Conservation (phyloP, 2,888 invertebrate species). For the Sussaba pulchella region DNA sequence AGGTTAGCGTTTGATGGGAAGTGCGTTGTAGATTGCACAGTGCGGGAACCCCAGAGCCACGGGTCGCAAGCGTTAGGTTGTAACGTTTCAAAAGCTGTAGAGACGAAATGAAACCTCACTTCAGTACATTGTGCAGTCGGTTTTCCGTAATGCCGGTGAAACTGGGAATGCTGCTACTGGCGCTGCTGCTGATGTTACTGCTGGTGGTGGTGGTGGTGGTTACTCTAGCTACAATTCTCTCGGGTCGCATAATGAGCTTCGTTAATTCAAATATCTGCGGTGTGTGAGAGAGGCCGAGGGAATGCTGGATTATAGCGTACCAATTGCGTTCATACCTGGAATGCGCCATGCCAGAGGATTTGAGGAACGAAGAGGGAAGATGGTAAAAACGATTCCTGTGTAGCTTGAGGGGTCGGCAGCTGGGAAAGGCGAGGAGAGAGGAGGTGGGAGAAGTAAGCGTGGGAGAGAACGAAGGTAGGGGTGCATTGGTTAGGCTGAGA, state of each 20-base stretch:
- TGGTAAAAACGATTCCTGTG: constrained; percentile 76
- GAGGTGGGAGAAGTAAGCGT: too few relatives aligned
- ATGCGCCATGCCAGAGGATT: constrained; percentile 17
- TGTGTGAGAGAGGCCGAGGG: constrained; percentile 38
- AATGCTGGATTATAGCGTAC: neutral
- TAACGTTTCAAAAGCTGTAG: constrained; percentile 30
- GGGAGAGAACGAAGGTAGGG: too few relatives aligned
- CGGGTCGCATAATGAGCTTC: constrained; percentile 73
- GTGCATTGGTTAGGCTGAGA: constrained; percentile 73
- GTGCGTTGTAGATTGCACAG: neutral
- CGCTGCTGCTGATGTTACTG: neutral
- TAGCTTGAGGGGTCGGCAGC: constrained; percentile 59
- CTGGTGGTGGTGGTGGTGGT: neutral
- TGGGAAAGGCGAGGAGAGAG: neutral
- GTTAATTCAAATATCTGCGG: constrained; percentile 74
- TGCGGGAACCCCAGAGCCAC: neutral
- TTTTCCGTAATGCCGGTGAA: constrained; percentile 23
- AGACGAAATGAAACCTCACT: constrained; percentile 50
- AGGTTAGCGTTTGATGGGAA: constrained; percentile 25
- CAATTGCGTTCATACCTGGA: constrained; percentile 5
- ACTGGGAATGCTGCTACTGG: neutral
- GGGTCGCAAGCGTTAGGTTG: neutral
- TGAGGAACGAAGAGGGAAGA: constrained; percentile 70
- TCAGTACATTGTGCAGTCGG: constrained; percentile 49
- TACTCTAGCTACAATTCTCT: constrained; percentile 22